Evolutionary conservation across 1,140 invertebrate species (phyloP), one percentile per base, ranked within the genome.

Genomic region (Cyclina sinensis): DNA sequence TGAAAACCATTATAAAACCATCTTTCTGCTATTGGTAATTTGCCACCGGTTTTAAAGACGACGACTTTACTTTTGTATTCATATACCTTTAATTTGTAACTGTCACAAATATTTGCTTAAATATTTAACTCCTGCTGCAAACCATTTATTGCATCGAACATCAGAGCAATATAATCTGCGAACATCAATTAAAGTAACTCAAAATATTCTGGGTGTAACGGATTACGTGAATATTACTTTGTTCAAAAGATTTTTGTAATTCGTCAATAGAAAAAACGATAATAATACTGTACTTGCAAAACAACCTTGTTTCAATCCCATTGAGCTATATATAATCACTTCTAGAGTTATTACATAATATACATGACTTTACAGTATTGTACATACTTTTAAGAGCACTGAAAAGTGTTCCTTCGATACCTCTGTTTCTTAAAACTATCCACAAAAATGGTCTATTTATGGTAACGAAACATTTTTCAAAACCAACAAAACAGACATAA

Each of bases 391-490:
- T 4, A 4, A 70, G 21, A 30, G 65, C 30, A 5, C 12, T 70
- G 32, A 3, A 39, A 2, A 70, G 21, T 9, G 24, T 70, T 18
- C 65, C 65, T 16, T 27, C 32, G 12, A 70, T 30, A 35, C 65
- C 65, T 18, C 37, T n/a, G 16, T 39, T 70, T 35, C 37, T 70
- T 18, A 70, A 30, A 18, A 70, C 65, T 14, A 30, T 32, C 65
- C 65, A 70, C 12, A 70, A 30, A 70, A 35, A 30, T 7, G 24
- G 4, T 70, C 65, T 70, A 70, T 70, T 39, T 35, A 70, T 70
- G 37, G 65, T 70, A 70, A 30, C 65, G 32, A 70, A 70, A 32
- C 65, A 70, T 70, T 70, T 70, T 30, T 70, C 14, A 70, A 39
- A 70, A 21, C 32, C 65, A 70, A 70, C 24, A n/a, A 70, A 70